phyloP scores from a whole-genome alignment of 2,797 vertebrate species.

The Tragelaphus eurycerus region DNA sequence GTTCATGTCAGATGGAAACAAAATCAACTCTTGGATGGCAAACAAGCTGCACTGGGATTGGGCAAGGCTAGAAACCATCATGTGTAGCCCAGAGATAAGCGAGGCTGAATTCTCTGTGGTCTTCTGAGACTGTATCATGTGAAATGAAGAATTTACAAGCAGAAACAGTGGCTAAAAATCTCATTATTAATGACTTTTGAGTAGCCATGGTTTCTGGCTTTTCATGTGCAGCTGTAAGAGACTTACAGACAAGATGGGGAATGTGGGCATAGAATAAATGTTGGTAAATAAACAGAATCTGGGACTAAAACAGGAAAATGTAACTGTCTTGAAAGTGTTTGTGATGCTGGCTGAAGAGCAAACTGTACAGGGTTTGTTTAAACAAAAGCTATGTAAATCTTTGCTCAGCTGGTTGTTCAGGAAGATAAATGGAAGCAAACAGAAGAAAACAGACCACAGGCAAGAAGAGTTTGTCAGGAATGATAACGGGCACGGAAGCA shows the following conservation, averaged over 20 bases:
- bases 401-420: slow-evolving; percentile 69
- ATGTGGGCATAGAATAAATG: not conserved
- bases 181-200: slow-evolving; percentile 63
- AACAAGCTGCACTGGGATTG: slow-evolving; percentile 58
- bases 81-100: slow-evolving; percentile 68
- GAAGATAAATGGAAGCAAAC: slow-evolving; percentile 72
- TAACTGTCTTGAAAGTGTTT: slow-evolving; percentile 35
- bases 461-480: slow-evolving; percentile 74
- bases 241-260: slow-evolving; percentile 43
- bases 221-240: slow-evolving; percentile 25
- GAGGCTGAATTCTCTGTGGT: slow-evolving; percentile 53
- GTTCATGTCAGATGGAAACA: slow-evolving; percentile 66
- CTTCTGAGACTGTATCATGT: slow-evolving; percentile 46
- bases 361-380: slow-evolving; percentile 60
- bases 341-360: slow-evolving; percentile 48
- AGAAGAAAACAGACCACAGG: slow-evolving; percentile 68
- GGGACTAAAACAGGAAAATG: slow-evolving; percentile 52
- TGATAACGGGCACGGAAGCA: slow-evolving; percentile 57
- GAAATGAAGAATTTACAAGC: slow-evolving; percentile 67
- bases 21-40: slow-evolving; percentile 39
- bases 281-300: slow-evolving; percentile 40
- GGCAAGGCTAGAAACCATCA: slow-evolving; percentile 51
- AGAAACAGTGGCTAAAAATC: slow-evolving; percentile 58
- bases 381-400: slow-evolving; percentile 71
- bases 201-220: slow-evolving; percentile 10